phyloP scores from a whole-genome alignment of 1,140 invertebrate species.

The Thaumetopoea pityocampa region DNA sequence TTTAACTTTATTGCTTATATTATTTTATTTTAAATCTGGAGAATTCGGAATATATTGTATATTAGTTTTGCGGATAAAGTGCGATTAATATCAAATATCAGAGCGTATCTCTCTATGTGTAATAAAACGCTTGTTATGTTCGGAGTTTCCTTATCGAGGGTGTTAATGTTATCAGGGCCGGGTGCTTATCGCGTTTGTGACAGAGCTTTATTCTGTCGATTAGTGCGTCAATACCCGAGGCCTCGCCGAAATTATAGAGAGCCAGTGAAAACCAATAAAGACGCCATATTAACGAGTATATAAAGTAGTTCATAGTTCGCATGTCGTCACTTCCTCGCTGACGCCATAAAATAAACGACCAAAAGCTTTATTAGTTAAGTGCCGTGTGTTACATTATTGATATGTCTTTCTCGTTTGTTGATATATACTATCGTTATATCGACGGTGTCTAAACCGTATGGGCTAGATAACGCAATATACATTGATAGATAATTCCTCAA shows the following conservation, averaged over 20 bases:
- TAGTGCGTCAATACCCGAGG: conserved; percentile 20
- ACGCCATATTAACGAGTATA: conserved; percentile 5
- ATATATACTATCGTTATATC: too few relatives aligned
- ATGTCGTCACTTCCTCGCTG: conserved; percentile 4
- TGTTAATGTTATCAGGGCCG: conserved; percentile 14
- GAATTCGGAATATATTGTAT: too few relatives aligned
- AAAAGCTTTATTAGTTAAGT: conserved; percentile 10
- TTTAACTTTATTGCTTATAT: too few relatives aligned
- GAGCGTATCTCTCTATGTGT: conserved; percentile 3
- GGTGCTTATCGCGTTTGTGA: conserved; percentile 10
- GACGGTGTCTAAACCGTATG: too few relatives aligned
- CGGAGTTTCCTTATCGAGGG: conserved; percentile 13
- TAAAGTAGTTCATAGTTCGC: conserved; percentile 4
- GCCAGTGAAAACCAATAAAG: conserved; percentile 22
- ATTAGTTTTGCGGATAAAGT: too few relatives aligned
- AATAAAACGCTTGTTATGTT: conserved; percentile 15
- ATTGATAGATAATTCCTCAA: too few relatives aligned
- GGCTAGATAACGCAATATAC: too few relatives aligned
- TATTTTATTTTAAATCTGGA: too few relatives aligned
- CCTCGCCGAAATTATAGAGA: conserved; percentile 17
- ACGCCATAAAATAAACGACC: conserved; percentile 11
- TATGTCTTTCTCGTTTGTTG: not conserved
- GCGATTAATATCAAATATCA: conserved; percentile 13
- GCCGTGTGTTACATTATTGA: not conserved
- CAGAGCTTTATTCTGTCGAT: conserved; percentile 17